Evolutionary conservation across 2,113 vertebrate genomes (phyloP).

Genomic region (Labrus mixtus): DNA sequence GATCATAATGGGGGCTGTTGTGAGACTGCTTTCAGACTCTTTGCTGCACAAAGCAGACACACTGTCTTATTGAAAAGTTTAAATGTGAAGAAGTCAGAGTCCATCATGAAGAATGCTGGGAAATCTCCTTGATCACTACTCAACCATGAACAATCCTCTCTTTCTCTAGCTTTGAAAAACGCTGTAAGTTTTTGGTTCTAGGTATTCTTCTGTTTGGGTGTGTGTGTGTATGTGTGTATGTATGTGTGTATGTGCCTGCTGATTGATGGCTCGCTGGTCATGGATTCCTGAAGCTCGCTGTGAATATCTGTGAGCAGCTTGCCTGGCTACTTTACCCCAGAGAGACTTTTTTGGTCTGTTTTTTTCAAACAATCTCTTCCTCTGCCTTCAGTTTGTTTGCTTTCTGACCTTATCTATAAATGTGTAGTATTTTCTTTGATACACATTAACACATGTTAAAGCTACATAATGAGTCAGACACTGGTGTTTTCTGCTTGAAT

Average conservation of each 20-base stretch:
- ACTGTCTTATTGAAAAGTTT: slow-evolving; percentile 65
- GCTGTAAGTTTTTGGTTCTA: slow-evolving; percentile 43
- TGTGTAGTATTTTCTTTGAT: neutral
- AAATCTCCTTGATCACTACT: slow-evolving; percentile 74
- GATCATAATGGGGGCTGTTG: slow-evolving; percentile 72
- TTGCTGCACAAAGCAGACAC: slow-evolving; percentile 61
- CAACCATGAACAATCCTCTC: slow-evolving; percentile 57
- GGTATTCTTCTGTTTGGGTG: slow-evolving; percentile 46
- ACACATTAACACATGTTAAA: neutral
- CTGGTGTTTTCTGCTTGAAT: no score
- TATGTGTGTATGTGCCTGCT: slow-evolving; percentile 32
- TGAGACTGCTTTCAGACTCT: slow-evolving; percentile 46
- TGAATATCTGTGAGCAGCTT: slow-evolving; percentile 35
- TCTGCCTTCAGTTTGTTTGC: neutral
- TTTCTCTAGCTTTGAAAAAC: slow-evolving; percentile 53
- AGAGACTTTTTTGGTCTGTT: neutral
- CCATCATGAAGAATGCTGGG: slow-evolving; percentile 75
- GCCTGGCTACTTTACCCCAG: slow-evolving; percentile 28
- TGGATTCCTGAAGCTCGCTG: slow-evolving; percentile 54
- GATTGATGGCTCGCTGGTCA: slow-evolving; percentile 62
- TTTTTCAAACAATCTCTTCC: neutral
- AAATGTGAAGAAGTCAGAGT: slow-evolving; percentile 83
- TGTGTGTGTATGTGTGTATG: slow-evolving; percentile 28
- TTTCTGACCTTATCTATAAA: neutral
- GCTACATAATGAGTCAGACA: no score